Evolutionary conservation across 2,888 invertebrate genomes (phyloP), one percentile per base, ranked within the genome.

Genomic region (Anagyrus pseudococci): DNA sequence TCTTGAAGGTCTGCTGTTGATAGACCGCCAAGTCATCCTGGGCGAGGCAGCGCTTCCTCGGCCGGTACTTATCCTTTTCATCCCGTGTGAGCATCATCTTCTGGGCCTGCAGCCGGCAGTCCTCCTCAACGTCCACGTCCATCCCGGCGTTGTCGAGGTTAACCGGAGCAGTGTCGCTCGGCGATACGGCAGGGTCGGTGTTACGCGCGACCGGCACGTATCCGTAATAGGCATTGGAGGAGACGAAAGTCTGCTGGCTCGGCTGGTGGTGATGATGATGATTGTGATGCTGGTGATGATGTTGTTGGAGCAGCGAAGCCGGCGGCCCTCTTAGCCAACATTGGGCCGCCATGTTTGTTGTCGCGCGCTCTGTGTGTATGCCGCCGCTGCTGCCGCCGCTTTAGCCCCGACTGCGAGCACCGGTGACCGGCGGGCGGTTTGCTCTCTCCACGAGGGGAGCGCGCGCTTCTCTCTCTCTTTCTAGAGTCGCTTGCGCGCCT

Each of bases 151-250:
- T 29, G 29, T 46, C 19, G 22, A 22, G 26, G 10, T 57, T 41
- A 23, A 46, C 48, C n/a, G n/a, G n/a, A n/a, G n/a, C n/a, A n/a
- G n/a, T n/a, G 17, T 54, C 41, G 23, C 22, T 47, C n/a, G 48
- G 46, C 57, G 49, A 43, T 55, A 43, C 43, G 58, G 54, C 49
- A 43, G 48, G 40, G 19, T 25, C 10, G 10, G 60, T 41, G 26
- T n/a, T n/a, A n/a, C n/a, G 47, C 49, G 33, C 2, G 19, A 55
- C 70, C 48, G 77, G 74, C 56, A 77, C 73, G 67, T 75, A 77
- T 68, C 76, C 78, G 67, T 77, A 76, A 70, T 78, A 78, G 52
- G 72, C 72, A 67, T 68, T 78, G 55, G 77, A 75, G 48, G 79
- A 77, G 22, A 77, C 71, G 67, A 73, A 74, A 44, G 71, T 37